Evolutionary conservation across 2,888 invertebrate species (phyloP), one percentile per base, ranked within the genome.

Genomic region (Anthoptus insignis): DNA sequence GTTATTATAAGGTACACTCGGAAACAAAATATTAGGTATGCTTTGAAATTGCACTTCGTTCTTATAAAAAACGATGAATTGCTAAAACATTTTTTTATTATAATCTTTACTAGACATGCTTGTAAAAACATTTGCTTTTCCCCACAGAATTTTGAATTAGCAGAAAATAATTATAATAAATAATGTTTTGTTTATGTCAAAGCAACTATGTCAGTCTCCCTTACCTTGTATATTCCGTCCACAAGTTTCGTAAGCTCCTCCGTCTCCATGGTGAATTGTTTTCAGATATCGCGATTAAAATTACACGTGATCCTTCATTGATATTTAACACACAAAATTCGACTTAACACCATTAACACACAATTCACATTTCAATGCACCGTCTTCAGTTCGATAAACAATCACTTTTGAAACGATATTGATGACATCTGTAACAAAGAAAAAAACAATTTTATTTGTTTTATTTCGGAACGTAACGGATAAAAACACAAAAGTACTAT

Each of bases 181-280:
- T 27, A 7, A 27, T 27, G 3, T 5, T 27, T 27, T 5, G 27
- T 27, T 5, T 27, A 7, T 5, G 27, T 27, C 27, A 27, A 27
- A 27, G 7, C n/a, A n/a, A n/a, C n/a, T n/a, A n/a, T n/a, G n/a
- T n/a, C n/a, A 27, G 45, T 68, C 71, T 69, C 49, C 56, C 92
- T 91, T 94, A 97, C 97, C 97, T 97, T 97, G 90, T 97, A 98
- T 83, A 97, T 97, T 81, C 97, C 97, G 92, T 98, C 97, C 81
- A 97, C 97, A 80, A 97, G 96, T 94, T 97, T 97, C 83, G 97
- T 97, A 78, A 97, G 96, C 94, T 97, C 97, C 88, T 98, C 97
- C 80, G 97, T 97, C 94, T 98, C 97, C 96, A 97, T 94, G 77
- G 80, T 79, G 87, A 87, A 77, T 77, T 80, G 82, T 87, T 84